Conservation (phyloP, 2,888 invertebrate genomes). For the Gymnoscelis rufifasciata region DNA sequence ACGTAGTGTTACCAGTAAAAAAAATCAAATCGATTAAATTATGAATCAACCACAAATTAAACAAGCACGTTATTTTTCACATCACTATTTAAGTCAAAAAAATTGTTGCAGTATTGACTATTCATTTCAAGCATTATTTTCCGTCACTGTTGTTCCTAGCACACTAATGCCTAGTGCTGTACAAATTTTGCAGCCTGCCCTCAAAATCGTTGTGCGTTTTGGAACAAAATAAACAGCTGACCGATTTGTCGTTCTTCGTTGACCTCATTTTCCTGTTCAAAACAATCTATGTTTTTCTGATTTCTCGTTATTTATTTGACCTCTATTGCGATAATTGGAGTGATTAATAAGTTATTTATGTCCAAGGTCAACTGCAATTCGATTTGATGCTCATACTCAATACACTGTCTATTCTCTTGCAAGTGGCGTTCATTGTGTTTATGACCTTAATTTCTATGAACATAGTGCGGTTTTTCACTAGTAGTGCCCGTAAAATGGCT, state of each 20-base stretch:
- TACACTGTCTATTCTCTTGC: constrained; percentile 59
- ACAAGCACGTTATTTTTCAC: not conserved
- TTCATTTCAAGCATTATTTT: not conserved
- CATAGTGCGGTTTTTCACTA: constrained; percentile 57
- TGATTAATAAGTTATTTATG: constrained; percentile 26
- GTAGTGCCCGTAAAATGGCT: constrained; percentile 54
- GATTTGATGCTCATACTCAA: constrained; percentile 67
- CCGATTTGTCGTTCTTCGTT: constrained; percentile 5
- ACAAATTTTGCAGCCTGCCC: too few species aligned
- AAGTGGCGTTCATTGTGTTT: constrained; percentile 63
- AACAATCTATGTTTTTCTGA: not conserved
- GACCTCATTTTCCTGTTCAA: constrained; percentile 9
- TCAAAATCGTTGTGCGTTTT: too few species aligned
- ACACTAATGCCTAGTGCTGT: too few species aligned
- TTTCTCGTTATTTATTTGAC: constrained; percentile 12
- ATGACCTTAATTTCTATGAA: constrained; percentile 70
- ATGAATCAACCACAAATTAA: not conserved
- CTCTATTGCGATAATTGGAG: constrained; percentile 23
- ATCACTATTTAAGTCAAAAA: not conserved
- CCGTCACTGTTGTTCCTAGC: not conserved
- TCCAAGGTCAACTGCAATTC: constrained; percentile 28
- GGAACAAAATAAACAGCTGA: constrained; percentile 27
- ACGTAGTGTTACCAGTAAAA: constrained; percentile 8
- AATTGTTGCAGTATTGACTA: not conserved
- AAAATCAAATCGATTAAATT: not conserved